Evolutionary conservation across 2,113 vertebrate species (phyloP).

Genomic region (Dipodomys ordii): DNA sequence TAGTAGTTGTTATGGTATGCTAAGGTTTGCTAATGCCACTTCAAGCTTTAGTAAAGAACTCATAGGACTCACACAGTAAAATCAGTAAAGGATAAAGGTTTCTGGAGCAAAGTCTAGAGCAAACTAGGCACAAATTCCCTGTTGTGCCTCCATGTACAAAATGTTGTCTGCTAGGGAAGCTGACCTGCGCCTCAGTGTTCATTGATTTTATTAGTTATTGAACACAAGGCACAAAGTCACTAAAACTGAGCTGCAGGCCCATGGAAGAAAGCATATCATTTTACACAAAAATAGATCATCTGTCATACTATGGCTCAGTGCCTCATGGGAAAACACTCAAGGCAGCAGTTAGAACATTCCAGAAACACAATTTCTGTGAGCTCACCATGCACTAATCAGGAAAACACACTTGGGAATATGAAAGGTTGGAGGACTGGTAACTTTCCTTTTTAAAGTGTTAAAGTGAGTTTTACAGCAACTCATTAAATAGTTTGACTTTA

Average conservation of each 20-base stretch:
- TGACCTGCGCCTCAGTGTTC: not conserved
- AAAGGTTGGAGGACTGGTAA: not conserved
- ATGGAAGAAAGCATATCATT: slow-evolving; percentile 7
- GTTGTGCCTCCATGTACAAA: not conserved
- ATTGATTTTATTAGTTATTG: not conserved
- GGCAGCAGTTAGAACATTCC: not conserved
- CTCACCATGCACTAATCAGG: not conserved
- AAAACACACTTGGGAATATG: not conserved
- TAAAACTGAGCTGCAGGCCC: not conserved
- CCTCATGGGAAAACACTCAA: not conserved
- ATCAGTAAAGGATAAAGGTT: not conserved
- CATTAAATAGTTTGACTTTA: not conserved
- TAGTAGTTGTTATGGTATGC: not conserved
- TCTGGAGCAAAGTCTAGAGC: not conserved
- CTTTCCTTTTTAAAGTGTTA: not conserved
- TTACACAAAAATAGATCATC: not conserved
- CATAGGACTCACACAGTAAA: not conserved
- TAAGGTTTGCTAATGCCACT: not conserved
- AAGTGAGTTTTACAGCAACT: not conserved
- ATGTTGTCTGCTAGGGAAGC: not conserved
- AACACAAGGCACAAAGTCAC: not conserved
- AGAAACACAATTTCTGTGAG: not conserved
- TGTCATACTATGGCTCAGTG: not conserved
- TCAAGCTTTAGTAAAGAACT: not conserved
- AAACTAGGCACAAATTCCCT: not conserved